phyloP scores from a whole-genome alignment of 2,113 vertebrate species.

The Phylloscopus whistleri region DNA sequence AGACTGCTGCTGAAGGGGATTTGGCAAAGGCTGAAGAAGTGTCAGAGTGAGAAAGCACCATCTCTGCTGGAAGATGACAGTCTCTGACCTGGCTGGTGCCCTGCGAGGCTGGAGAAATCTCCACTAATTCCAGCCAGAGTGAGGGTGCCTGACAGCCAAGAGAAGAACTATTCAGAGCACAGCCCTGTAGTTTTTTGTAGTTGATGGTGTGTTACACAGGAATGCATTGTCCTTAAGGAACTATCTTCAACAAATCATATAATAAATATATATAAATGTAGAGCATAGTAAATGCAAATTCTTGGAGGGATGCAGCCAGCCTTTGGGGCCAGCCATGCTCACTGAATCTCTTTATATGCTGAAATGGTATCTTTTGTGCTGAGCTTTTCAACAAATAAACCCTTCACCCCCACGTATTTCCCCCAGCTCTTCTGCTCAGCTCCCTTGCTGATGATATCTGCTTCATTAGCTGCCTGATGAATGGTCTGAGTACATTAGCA shows the following conservation, averaged over 20 bases:
- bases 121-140: background rate
- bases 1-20: background rate
- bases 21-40: slow-evolving; percentile 15
- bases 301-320: background rate
- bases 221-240: background rate
- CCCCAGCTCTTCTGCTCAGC: background rate
- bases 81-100: background rate
- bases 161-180: background rate
- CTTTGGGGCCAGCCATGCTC: background rate
- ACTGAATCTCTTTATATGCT: background rate
- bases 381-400: background rate
- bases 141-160: background rate
- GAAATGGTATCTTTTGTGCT: background rate
- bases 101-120: background rate
- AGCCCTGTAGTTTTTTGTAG: background rate
- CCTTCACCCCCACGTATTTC: background rate
- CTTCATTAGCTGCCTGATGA: slow-evolving; percentile 15
- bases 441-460: background rate
- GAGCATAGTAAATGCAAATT: background rate
- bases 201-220: background rate
- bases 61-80: background rate
- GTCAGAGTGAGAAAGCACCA: background rate
- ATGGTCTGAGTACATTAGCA: background rate
- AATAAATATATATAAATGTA: background rate
- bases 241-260: background rate